A percentile compares a stretch with the other conserved stretches of the same genome.
Conservation (phyloP, 2,113 vertebrate species). For the Lates calcarifer region DNA sequence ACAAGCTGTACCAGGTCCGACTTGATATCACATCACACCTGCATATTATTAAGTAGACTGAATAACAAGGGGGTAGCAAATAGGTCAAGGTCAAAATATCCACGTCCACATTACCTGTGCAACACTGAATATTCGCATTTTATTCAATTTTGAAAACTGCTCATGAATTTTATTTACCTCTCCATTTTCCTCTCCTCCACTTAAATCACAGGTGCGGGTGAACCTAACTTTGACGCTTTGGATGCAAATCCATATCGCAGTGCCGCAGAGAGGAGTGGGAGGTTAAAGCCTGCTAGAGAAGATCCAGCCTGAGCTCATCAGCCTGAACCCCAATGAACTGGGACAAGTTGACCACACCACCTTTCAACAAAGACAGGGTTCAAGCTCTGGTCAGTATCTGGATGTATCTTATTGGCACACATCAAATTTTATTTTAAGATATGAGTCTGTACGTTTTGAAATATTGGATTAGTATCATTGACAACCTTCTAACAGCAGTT, state of each 20-base stretch:
- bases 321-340: conserved; percentile 86
- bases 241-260: conserved; percentile 91
- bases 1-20: conserved; percentile 91
- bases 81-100: background rate
- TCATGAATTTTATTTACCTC: background rate
- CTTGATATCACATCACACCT: background rate
- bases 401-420: background rate
- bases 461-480: background rate
- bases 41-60: background rate
- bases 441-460: background rate
- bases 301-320: conserved; percentile 92
- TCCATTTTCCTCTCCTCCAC: background rate
- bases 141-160: background rate
- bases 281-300: conserved; percentile 95
- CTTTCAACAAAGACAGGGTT: conserved; percentile 85
- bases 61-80: background rate
- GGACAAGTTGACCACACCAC: conserved; percentile 85
- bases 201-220: conserved; percentile 86
- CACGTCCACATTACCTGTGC: background rate
- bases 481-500: background rate
- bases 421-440: background rate
- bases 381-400: conserved; percentile 85
- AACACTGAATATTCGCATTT: background rate
- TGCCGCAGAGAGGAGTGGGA: conserved; percentile 93
- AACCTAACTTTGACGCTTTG: conserved; percentile 92